Conservation (phyloP, 1,140 invertebrate species). For the Diorhabda elongata region DNA sequence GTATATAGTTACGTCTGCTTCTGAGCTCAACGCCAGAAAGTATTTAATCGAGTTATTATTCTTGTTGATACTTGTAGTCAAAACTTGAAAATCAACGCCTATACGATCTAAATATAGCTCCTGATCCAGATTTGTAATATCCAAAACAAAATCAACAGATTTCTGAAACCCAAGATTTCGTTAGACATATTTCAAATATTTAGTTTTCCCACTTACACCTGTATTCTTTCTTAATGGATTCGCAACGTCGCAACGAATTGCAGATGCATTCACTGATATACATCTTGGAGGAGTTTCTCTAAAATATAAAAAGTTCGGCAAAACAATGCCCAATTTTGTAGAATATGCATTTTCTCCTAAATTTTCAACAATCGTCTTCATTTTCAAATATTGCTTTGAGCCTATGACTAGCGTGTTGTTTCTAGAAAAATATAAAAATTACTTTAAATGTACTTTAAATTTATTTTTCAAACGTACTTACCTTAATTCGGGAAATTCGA, state of each 20-base stretch:
- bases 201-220: conserved; percentile 4
- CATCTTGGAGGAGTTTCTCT: conserved; percentile 7
- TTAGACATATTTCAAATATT: not conserved
- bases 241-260: conserved; percentile 1
- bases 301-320: conserved; percentile 7
- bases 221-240: conserved; percentile 6
- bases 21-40: not conserved
- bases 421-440: conserved; percentile 2
- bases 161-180: not conserved
- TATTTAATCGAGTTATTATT: not conserved
- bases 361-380: not conserved
- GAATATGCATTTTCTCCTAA: conserved; percentile 13
- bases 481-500: conserved; percentile 3
- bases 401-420: not conserved
- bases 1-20: conserved; percentile 9
- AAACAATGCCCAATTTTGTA: conserved; percentile 4
- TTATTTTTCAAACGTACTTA: not conserved
- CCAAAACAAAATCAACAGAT: not conserved
- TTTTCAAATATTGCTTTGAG: conserved; percentile 5
- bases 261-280: not conserved
- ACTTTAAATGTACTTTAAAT: not conserved
- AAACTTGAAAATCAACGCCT: not conserved
- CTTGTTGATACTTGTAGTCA: conserved; percentile 5
- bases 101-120: not conserved
- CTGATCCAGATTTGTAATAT: conserved; percentile 7